phyloP scores from a whole-genome alignment of 2,888 invertebrate genomes.

The Volucella zonaria region DNA sequence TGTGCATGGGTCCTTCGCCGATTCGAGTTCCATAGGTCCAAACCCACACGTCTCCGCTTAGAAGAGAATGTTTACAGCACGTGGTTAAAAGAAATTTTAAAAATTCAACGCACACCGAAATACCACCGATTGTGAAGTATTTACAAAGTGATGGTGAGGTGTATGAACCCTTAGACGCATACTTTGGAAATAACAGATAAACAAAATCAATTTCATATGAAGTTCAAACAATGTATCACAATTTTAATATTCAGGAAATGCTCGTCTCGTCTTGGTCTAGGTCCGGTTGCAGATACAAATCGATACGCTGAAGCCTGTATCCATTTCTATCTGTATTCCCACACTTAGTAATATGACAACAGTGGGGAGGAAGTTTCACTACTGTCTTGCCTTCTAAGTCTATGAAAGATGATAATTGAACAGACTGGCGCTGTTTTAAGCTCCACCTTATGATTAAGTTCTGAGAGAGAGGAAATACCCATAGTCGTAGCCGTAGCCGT shows the following conservation, averaged over 20 bases:
- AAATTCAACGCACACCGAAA: slow-evolving; percentile 11
- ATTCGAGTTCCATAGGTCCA: not conserved
- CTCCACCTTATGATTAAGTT: slow-evolving; percentile 35
- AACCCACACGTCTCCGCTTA: not conserved
- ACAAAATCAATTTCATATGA: slow-evolving; percentile 24
- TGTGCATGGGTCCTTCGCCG: slow-evolving; percentile 62
- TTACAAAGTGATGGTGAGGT: slow-evolving; percentile 8
- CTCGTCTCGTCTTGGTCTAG: slow-evolving; percentile 3
- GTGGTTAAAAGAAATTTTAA: slow-evolving; percentile 38
- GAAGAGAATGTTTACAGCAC: slow-evolving; percentile 45
- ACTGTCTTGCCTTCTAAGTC: not conserved
- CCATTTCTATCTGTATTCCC: slow-evolving; percentile 14
- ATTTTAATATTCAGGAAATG: slow-evolving; percentile 38
- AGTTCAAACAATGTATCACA: slow-evolving; percentile 15
- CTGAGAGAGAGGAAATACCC: slow-evolving; percentile 15
- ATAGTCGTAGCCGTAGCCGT: too few relatives aligned
- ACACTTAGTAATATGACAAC: slow-evolving; percentile 22
- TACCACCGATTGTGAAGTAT: not conserved
- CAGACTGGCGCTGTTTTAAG: slow-evolving; percentile 23
- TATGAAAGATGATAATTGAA: slow-evolving; percentile 25
- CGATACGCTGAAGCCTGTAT: not conserved
- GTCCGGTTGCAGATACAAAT: slow-evolving; percentile 29
- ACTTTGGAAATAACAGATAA: not conserved
- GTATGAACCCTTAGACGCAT: slow-evolving; percentile 37
- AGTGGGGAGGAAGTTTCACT: slow-evolving; percentile 34